phyloP scores from a whole-genome alignment of 2,797 vertebrate species.

The Hylomyscus alleni region DNA sequence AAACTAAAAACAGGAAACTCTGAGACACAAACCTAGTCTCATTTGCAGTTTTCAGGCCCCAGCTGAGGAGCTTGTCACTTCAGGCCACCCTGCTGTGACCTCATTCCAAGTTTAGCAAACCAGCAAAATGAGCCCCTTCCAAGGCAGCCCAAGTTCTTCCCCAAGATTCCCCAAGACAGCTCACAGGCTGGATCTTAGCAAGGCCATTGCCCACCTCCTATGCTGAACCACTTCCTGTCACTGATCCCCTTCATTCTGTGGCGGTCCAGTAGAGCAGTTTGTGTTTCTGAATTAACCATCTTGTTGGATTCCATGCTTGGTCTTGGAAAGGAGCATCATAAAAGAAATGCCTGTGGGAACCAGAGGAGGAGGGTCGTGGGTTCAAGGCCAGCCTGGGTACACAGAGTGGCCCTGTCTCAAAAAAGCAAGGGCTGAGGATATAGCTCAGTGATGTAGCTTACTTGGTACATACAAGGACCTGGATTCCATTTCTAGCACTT shows the following conservation, averaged over 20 bases:
- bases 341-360: not conserved
- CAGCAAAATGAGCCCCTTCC: not conserved
- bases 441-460: not conserved
- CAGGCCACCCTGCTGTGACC: not conserved
- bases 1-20: not conserved
- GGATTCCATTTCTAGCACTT: not conserved
- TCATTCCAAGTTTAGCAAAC: not conserved
- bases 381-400: not conserved
- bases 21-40: not conserved
- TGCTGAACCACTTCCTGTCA: not conserved
- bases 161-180: not conserved
- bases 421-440: not conserved
- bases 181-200: fast-evolving
- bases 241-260: not conserved
- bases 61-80: fast-evolving
- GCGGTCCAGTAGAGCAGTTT: not conserved
- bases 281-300: not conserved
- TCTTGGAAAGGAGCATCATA: not conserved
- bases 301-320: not conserved
- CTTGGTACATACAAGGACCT: not conserved
- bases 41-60: not conserved
- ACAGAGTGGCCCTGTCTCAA: not conserved
- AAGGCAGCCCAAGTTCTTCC: not conserved
- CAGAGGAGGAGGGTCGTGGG: not conserved
- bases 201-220: not conserved